Evolutionary conservation across 2,888 invertebrate species (phyloP), one percentile per base, ranked within the genome.

Genomic region (Dorcus hopei): DNA sequence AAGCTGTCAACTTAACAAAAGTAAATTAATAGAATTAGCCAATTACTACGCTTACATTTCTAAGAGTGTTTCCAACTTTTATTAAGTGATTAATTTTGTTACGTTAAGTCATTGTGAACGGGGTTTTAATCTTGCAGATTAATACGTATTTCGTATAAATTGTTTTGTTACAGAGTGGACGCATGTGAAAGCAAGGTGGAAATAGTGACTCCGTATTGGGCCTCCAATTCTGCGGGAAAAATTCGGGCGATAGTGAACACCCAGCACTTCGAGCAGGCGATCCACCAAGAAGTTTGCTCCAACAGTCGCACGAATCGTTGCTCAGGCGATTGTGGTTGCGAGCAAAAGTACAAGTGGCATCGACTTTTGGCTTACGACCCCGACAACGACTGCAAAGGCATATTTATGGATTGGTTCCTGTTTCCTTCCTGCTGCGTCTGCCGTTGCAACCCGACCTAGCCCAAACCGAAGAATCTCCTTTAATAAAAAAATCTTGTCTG

Each of bases 381-480:
- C 0, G 89, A 90, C 72, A 94, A 95, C 79, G 94, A 95, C 73
- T 95, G 95, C 74, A 88, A 93, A 43, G 95, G 95, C 9, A 94
- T 95, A 68, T 95, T 95, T 79, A 93, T 93, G 67, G 95, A 95
- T 77, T 95, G 95, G 95, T 94, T 95, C 81, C 87, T 92, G 67
- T 95, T 95, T 77, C 95, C 95, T 0, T 93, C 93, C 0, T 95
- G 94, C 77, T 95, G 95, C 74, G 90, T 94, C n/a, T 95, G 95
- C 78, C 81, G 85, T 49, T 85, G 84, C 69, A 74, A 71, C 56
- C 77, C 79, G n/a, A 67, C 63, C 38, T 65, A 52, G 54, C 14
- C 45, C 45, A 9, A 8, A n/a, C 23, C 41, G 9, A 41, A 9
- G 9, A 45, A 45, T 9, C 9, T 16, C 23, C 3, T 9, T 23